Conservation (phyloP, 2,888 invertebrate species). For the Dolichopus griseipennis region DNA sequence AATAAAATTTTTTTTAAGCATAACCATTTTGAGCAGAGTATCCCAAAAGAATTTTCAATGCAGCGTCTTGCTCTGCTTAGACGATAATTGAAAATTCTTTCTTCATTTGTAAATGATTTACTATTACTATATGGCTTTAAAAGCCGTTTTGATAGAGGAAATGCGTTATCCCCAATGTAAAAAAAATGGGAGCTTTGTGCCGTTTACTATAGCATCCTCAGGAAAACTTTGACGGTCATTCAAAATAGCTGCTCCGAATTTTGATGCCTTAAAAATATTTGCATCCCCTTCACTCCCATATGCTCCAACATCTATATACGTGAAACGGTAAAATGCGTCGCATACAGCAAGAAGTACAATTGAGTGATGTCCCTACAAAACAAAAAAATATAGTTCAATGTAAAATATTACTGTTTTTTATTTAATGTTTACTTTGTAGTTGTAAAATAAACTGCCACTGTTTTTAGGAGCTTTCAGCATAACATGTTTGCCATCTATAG, state of each 20-base stretch:
- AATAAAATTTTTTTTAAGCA: background rate
- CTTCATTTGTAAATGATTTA: background rate
- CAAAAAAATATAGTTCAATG: background rate
- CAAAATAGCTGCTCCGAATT: background rate
- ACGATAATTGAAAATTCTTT: constrained; percentile 3
- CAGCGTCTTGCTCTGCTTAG: background rate
- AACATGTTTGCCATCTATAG: constrained; percentile 5
- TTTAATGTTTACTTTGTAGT: background rate
- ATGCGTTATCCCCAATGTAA: background rate
- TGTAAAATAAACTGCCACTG: background rate
- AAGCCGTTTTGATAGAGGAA: background rate
- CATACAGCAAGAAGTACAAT: background rate
- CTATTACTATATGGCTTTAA: background rate
- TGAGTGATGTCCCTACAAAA: background rate
- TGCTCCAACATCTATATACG: background rate
- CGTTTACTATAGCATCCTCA: background rate
- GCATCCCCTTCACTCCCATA: background rate
- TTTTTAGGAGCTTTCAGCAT: background rate
- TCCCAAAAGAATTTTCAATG: background rate
- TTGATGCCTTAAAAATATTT: background rate
- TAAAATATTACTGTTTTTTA: background rate
- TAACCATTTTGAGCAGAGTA: background rate
- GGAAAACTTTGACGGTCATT: background rate
- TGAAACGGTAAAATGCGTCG: too few relatives aligned
- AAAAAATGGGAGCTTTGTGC: background rate